A percentile compares a stretch with the other conserved stretches of the same genome.
Evolutionary conservation across 2,113 vertebrate genomes (phyloP).

Genomic region (Diadophis punctatus): DNA sequence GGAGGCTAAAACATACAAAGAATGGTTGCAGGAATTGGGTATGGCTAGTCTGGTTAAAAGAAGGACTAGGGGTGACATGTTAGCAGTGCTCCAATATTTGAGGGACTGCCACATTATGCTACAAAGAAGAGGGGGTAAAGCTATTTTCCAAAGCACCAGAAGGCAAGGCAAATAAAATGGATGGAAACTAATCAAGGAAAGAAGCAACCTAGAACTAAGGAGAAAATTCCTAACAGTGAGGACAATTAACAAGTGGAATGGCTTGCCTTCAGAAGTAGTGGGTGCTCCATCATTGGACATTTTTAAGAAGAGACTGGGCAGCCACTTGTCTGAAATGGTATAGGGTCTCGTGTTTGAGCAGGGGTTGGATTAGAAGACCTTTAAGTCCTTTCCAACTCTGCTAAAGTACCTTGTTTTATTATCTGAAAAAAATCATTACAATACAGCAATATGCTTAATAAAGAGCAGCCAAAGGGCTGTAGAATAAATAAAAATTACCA

Average conservation of each 20-base stretch:
- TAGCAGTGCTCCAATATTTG: not conserved
- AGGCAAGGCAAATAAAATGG: not conserved
- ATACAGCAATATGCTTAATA: not conserved
- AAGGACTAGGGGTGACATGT: not conserved
- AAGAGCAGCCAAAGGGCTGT: not conserved
- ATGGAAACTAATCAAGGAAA: not conserved
- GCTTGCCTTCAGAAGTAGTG: not conserved
- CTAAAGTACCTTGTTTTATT: not conserved
- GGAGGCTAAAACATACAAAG: not conserved
- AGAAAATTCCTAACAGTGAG: not conserved
- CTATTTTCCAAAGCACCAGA: not conserved
- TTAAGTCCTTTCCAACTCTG: not conserved
- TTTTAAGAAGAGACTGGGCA: not conserved
- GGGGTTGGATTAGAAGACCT: not conserved
- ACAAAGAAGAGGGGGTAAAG: not conserved
- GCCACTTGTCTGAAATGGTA: not conserved
- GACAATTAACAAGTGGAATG: not conserved
- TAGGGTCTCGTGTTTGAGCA: not conserved
- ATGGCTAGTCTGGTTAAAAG: not conserved
- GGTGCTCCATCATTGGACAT: not conserved
- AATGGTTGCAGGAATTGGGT: not conserved
- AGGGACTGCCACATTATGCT: not conserved
- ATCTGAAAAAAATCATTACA: not conserved
- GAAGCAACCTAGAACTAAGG: not conserved
- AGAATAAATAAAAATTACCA: not conserved